These are phyloP conservation scores for Labroides dimidiatus DNA, from an alignment of 2,797 vertebrate genomes.

Conservation along the genomic window DNA sequence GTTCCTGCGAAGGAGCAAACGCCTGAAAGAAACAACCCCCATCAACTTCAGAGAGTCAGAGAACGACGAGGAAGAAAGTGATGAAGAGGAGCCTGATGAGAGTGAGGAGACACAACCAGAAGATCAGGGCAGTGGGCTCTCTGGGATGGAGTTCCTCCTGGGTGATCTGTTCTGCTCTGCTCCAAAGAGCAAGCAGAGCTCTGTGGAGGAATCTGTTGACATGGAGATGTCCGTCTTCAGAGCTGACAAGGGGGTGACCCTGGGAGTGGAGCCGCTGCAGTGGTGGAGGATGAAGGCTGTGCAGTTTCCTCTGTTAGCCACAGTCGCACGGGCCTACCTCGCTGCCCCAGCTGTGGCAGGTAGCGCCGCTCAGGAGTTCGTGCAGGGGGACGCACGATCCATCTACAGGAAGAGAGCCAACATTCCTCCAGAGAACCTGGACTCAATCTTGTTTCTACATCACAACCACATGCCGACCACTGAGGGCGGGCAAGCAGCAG, in stretches of 20 bases:
- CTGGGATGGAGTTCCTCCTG: constrained; percentile 84
- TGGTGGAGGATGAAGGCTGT: constrained; percentile 84
- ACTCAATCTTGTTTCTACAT: constrained; percentile 83
- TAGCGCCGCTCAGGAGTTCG: constrained; percentile 67
- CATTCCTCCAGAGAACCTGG: constrained; percentile 79
- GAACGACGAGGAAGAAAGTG: constrained; percentile 46
- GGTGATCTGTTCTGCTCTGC: constrained; percentile 78
- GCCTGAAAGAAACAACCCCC: constrained; percentile 60
- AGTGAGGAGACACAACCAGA: constrained; percentile 46
- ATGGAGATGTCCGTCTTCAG: constrained; percentile 81
- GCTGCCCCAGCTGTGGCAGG: constrained; percentile 81
- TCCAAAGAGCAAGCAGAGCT: constrained; percentile 61
- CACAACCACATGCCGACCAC: constrained; percentile 66
- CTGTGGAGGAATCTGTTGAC: constrained; percentile 80
- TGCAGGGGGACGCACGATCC: constrained; percentile 52
- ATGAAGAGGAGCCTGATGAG: constrained; percentile 39
- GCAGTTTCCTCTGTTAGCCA: constrained; percentile 80
- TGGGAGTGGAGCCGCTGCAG: constrained; percentile 80
- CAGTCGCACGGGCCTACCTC: constrained; percentile 78
- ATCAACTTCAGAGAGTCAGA: constrained; percentile 57
- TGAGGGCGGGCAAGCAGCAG: neutral
- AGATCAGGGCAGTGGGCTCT: constrained; percentile 51
- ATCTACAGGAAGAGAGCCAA: constrained; percentile 72
- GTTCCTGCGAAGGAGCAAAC: constrained; percentile 65
- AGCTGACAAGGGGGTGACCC: constrained; percentile 74